Conservation (phyloP, 1,140 invertebrate genomes). For the Pseudachorutes palmiensis region DNA sequence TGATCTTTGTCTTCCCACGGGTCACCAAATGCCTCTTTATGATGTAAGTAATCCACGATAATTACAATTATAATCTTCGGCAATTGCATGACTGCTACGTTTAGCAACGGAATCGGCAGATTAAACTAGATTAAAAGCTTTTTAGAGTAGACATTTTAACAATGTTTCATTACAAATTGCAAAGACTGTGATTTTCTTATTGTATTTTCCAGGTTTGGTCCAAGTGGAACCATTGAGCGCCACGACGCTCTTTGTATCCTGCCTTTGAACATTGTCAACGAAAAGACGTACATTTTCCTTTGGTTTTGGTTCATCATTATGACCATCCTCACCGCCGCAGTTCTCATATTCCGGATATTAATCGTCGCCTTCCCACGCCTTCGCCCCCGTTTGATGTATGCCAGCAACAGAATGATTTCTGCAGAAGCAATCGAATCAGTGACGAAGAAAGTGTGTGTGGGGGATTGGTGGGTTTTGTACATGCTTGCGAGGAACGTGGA, state of each 20-base stretch:
- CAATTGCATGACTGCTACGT: no score
- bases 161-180: background rate
- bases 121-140: no score
- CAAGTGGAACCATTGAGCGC: slow-evolving; percentile 71
- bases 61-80: no score
- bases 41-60: slow-evolving; percentile 49
- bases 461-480: slow-evolving; percentile 87
- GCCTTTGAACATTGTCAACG: slow-evolving; percentile 85
- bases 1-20: slow-evolving; percentile 79
- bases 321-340: slow-evolving; percentile 52
- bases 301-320: slow-evolving; percentile 71
- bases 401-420: slow-evolving; percentile 52
- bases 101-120: no score
- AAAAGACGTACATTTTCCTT: slow-evolving; percentile 85
- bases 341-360: slow-evolving; percentile 48
- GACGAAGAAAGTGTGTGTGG: slow-evolving; percentile 63
- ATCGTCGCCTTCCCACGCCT: slow-evolving; percentile 54
- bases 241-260: slow-evolving; percentile 83
- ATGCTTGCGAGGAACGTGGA: slow-evolving; percentile 80
- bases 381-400: slow-evolving; percentile 63
- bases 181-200: background rate
- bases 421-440: slow-evolving; percentile 64
- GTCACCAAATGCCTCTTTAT: slow-evolving; percentile 87
- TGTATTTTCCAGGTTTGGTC: slow-evolving; percentile 52
- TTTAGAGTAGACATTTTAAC: background rate